Conservation (phyloP, 2,797 vertebrate species). For the Pelobates cultripes region DNA sequence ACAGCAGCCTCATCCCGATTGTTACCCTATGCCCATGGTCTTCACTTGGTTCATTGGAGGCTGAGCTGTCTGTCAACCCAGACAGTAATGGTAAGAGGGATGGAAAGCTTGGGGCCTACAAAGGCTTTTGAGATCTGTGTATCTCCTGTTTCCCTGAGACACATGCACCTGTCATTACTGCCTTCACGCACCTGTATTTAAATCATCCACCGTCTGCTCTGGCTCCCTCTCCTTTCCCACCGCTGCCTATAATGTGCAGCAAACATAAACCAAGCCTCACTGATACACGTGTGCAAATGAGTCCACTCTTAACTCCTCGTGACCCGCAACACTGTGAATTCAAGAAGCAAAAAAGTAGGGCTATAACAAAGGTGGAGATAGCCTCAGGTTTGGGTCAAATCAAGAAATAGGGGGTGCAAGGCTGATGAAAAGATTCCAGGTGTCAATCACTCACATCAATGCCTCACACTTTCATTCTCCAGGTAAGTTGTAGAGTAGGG, state of each 20-base stretch:
- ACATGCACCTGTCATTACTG: background rate
- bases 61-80: slow-evolving; percentile 31
- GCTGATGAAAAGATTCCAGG: too few relatives aligned
- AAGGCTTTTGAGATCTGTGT: background rate
- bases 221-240: background rate
- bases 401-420: too few relatives aligned
- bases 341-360: background rate
- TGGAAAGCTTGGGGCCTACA: slow-evolving; percentile 37
- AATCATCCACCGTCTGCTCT: background rate
- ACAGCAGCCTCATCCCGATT: slow-evolving; percentile 51
- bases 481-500: too few relatives aligned
- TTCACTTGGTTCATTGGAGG: slow-evolving; percentile 37
- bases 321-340: background rate
- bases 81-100: slow-evolving; percentile 58
- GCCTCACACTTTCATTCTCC: too few relatives aligned
- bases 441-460: too few relatives aligned
- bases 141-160: too few relatives aligned
- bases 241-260: background rate
- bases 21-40: slow-evolving; percentile 34
- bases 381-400: background rate
- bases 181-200: slow-evolving; percentile 6
- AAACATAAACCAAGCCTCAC: background rate
- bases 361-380: background rate
- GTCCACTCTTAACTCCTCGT: background rate
- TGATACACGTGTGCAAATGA: too few relatives aligned